Conservation (phyloP, 2,797 vertebrate genomes). For the Anniella stebbinsi region DNA sequence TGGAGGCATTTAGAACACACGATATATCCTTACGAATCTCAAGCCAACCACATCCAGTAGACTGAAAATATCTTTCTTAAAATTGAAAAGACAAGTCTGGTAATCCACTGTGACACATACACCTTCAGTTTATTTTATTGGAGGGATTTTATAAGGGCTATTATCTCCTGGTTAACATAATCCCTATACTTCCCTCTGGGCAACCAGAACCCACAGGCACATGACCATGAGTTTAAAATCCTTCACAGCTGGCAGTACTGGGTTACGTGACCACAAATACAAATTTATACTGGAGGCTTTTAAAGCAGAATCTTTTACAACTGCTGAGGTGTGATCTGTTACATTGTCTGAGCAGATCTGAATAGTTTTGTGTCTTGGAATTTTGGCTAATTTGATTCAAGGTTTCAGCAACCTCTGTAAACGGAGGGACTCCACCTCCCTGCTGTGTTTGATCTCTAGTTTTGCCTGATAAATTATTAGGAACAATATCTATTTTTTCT, state of each 20-base stretch:
- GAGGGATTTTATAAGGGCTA: slow-evolving; percentile 79
- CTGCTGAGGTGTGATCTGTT: slow-evolving; percentile 74
- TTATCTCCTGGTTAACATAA: slow-evolving; percentile 84
- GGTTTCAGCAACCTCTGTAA: slow-evolving; percentile 77
- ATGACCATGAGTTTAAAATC: slow-evolving; percentile 74
- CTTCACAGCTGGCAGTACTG: slow-evolving; percentile 75
- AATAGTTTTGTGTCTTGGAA: slow-evolving; percentile 67
- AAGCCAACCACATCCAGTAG: slow-evolving; percentile 58
- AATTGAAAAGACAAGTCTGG: slow-evolving; percentile 63
- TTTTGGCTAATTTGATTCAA: slow-evolving; percentile 79
- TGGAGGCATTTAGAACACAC: slow-evolving; percentile 21
- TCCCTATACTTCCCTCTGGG: slow-evolving; percentile 79
- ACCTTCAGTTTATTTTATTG: slow-evolving; percentile 81
- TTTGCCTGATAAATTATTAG: slow-evolving; percentile 80
- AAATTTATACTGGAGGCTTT: slow-evolving; percentile 57
- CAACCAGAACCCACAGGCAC: slow-evolving; percentile 75
- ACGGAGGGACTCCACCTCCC: slow-evolving; percentile 75
- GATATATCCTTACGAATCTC: slow-evolving; percentile 42
- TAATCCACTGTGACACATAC: slow-evolving; percentile 77
- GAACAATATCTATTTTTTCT: slow-evolving; percentile 75
- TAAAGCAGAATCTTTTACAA: slow-evolving; percentile 44
- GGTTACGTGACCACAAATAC: slow-evolving; percentile 72
- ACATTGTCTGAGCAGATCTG: slow-evolving; percentile 68
- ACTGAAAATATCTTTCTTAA: slow-evolving; percentile 30
- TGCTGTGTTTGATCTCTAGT: slow-evolving; percentile 66